Percentiles rank a stretch among this genome's conserved stretches.
Evolutionary conservation across 2,797 vertebrate genomes (phyloP).

Genomic region (Odontamblyopus rebecca): DNA sequence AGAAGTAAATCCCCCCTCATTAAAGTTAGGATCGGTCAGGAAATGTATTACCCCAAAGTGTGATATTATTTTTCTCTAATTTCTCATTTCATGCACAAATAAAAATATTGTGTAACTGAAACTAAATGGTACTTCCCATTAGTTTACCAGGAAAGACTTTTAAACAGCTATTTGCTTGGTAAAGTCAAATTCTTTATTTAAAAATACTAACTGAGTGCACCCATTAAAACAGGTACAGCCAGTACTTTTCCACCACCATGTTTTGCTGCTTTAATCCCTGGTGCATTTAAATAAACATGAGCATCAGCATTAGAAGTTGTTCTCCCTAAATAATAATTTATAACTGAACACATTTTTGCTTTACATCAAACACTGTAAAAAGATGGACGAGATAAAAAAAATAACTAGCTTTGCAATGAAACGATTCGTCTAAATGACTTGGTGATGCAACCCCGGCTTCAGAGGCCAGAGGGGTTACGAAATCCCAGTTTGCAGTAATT

Average conservation of each 20-base stretch:
- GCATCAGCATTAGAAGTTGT: slow-evolving; percentile 32
- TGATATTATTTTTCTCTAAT: too few relatives aligned
- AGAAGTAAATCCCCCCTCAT: too few relatives aligned
- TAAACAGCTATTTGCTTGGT: not conserved
- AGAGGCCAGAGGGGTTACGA: slow-evolving; percentile 35
- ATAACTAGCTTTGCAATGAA: slow-evolving; percentile 35
- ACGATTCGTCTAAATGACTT: slow-evolving; percentile 41
- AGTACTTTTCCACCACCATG: slow-evolving; percentile 7
- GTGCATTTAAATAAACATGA: slow-evolving; percentile 14
- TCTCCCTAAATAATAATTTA: slow-evolving; percentile 21
- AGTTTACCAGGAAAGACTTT: not conserved
- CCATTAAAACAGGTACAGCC: slow-evolving; percentile 20
- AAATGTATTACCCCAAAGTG: too few relatives aligned
- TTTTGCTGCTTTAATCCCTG: not conserved
- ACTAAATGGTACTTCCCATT: not conserved
- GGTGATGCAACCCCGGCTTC: slow-evolving; percentile 43
- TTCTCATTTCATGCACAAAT: not conserved
- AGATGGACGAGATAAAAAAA: slow-evolving; percentile 18
- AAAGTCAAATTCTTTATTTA: slow-evolving; percentile 22
- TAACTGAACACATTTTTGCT: slow-evolving; percentile 3
- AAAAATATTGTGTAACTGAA: not conserved
- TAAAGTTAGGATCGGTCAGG: too few relatives aligned
- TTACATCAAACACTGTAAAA: slow-evolving; percentile 35
- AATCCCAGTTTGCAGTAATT: slow-evolving; percentile 21
- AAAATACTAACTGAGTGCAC: slow-evolving; percentile 20